Evolutionary conservation across 2,113 vertebrate genomes (phyloP).

Genomic region (Penelope pileata): DNA sequence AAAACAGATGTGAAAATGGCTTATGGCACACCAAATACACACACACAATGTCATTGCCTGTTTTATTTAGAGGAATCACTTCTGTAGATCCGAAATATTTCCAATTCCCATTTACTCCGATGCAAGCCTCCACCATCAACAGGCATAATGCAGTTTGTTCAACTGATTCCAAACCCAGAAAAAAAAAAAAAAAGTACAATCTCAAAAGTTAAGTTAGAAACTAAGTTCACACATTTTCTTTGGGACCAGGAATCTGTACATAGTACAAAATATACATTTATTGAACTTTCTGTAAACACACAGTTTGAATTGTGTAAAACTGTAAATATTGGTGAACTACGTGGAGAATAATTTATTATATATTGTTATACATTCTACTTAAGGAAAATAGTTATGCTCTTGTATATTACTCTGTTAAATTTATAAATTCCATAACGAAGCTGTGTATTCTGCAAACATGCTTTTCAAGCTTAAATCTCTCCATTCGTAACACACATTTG

Average conservation of each 20-base stretch:
- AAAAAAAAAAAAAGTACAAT: slow-evolving; percentile 78
- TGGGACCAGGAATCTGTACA: slow-evolving; percentile 84
- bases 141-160: slow-evolving; percentile 86
- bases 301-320: slow-evolving; percentile 84
- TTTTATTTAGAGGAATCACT: slow-evolving; percentile 91
- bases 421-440: slow-evolving; percentile 72
- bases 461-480: slow-evolving; percentile 77
- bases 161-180: slow-evolving; percentile 66
- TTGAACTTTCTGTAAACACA: slow-evolving; percentile 82
- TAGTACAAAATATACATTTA: slow-evolving; percentile 92
- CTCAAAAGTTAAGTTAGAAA: slow-evolving; percentile 82
- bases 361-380: slow-evolving; percentile 81
- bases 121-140: slow-evolving; percentile 82
- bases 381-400: slow-evolving; percentile 85
- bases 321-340: slow-evolving; percentile 83
- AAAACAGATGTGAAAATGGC: background rate
- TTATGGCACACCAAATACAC: slow-evolving; percentile 64
- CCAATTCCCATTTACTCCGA: slow-evolving; percentile 63
- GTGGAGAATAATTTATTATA: slow-evolving; percentile 85
- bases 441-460: slow-evolving; percentile 80
- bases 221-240: slow-evolving; percentile 86
- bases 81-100: slow-evolving; percentile 87
- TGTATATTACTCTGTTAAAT: slow-evolving; percentile 75
- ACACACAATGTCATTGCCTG: slow-evolving; percentile 82
- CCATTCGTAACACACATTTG: slow-evolving; percentile 71